Evolutionary conservation across 2,888 invertebrate species (phyloP).

Genomic region (Drosophila nigricruria): DNA sequence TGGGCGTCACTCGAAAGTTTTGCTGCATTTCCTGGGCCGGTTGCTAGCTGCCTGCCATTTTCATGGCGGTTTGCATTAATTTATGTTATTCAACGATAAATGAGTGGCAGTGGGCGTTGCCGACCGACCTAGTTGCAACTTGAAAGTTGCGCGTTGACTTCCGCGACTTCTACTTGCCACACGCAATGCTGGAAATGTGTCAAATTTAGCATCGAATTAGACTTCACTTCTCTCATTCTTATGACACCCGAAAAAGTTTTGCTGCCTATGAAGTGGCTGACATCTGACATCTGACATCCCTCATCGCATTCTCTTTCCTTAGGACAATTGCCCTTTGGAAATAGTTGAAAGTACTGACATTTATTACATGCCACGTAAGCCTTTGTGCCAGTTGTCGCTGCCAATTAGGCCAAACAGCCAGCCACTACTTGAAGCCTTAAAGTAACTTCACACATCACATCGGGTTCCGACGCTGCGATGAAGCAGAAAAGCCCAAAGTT

Average conservation of each 20-base stretch:
- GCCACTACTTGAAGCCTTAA: conserved; percentile 43
- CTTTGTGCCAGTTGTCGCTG: conserved; percentile 5
- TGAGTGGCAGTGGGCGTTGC: conserved; percentile 49
- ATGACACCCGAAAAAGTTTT: conserved; percentile 42
- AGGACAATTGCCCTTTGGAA: conserved; percentile 41
- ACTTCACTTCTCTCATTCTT: conserved; percentile 48
- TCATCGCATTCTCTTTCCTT: conserved; percentile 24
- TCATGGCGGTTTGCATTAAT: conserved; percentile 53
- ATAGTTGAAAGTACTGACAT: conserved; percentile 44
- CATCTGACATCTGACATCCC: conserved; percentile 20
- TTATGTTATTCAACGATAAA: conserved; percentile 65
- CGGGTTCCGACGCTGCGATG: too few relatives aligned
- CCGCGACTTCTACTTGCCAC: conserved; percentile 32
- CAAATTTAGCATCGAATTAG: conserved; percentile 76
- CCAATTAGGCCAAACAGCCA: conserved; percentile 28
- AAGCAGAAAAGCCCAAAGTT: too few relatives aligned
- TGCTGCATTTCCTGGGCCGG: conserved; percentile 52
- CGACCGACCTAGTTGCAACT: conserved; percentile 58
- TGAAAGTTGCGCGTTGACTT: conserved; percentile 20
- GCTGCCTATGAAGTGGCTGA: conserved; percentile 17
- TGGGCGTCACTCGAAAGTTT: conserved; percentile 42
- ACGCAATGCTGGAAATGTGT: conserved; percentile 63
- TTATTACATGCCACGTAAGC: conserved; percentile 36
- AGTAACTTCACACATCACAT: conserved; percentile 44
- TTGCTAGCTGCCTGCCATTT: conserved; percentile 20